Conservation (phyloP, 1,140 invertebrate species). For the Brachionus rotundiformis region DNA sequence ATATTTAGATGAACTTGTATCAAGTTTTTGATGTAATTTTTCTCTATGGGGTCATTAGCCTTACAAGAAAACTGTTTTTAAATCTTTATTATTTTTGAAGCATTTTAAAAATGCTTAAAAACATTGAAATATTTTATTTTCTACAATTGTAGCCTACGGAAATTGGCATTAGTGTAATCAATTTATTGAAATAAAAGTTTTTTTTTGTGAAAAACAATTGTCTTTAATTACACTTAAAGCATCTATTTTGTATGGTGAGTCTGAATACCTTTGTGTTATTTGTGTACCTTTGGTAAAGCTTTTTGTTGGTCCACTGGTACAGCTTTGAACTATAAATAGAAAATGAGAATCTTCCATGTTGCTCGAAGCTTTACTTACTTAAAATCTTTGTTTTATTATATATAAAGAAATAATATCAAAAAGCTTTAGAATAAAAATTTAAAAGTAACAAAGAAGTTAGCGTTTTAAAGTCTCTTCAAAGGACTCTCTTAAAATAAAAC, state of each 20-base stretch:
- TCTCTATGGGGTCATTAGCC: neutral
- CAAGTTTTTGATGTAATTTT: neutral
- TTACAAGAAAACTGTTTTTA: neutral
- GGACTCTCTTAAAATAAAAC: neutral
- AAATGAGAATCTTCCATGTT: no score
- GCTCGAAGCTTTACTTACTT: neutral
- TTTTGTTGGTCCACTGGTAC: no score
- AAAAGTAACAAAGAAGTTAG: slow-evolving; percentile 1
- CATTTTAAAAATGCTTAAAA: neutral
- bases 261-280: neutral
- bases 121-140: neutral
- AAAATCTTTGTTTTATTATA: neutral
- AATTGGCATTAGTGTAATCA: neutral
- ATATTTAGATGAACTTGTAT: neutral
- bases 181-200: no score
- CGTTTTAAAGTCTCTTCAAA: neutral
- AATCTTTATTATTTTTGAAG: neutral
- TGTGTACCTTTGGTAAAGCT: no score
- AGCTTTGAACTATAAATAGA: no score
- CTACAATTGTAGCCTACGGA: neutral
- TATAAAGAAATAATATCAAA: neutral
- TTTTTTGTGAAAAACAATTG: neutral
- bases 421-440: neutral
- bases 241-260: neutral
- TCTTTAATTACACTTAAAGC: neutral